Evolutionary conservation across 2,888 invertebrate genomes (phyloP).

Genomic region (Calliphora vomitoria): DNA sequence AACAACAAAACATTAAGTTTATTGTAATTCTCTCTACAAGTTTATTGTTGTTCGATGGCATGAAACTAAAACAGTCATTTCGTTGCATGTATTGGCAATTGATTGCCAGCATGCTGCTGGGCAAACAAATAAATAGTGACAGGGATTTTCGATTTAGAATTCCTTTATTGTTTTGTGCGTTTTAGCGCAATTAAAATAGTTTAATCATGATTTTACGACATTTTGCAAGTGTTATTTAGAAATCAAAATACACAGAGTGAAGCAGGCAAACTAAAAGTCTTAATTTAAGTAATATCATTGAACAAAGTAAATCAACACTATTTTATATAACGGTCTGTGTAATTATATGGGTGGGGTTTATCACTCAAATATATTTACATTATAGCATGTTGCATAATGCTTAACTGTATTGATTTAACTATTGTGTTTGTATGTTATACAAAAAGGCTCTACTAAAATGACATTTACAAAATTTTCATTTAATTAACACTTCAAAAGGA

Average conservation of each 20-base stretch:
- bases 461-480: background rate
- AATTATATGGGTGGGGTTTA: background rate
- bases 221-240: background rate
- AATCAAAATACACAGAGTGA: background rate
- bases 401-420: background rate
- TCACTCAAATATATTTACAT: background rate
- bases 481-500: slow-evolving; percentile 6
- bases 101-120: slow-evolving; percentile 32
- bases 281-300: slow-evolving; percentile 9
- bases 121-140: slow-evolving; percentile 13
- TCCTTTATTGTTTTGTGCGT: slow-evolving; percentile 10
- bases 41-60: background rate
- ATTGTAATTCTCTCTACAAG: background rate
- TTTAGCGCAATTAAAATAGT: slow-evolving; percentile 36
- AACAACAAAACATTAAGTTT: too few relatives aligned
- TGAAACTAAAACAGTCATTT: slow-evolving; percentile 18
- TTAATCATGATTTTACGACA: slow-evolving; percentile 27
- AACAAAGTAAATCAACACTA: slow-evolving; percentile 5
- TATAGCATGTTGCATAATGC: too few relatives aligned
- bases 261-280: background rate
- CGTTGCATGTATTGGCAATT: background rate
- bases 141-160: background rate
- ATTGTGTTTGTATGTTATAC: background rate
- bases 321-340: slow-evolving; percentile 15
- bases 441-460: background rate